These are phyloP conservation scores for Neodiprion lecontei DNA, from an alignment of 1,140 invertebrate species.

Conservation along the genomic window DNA sequence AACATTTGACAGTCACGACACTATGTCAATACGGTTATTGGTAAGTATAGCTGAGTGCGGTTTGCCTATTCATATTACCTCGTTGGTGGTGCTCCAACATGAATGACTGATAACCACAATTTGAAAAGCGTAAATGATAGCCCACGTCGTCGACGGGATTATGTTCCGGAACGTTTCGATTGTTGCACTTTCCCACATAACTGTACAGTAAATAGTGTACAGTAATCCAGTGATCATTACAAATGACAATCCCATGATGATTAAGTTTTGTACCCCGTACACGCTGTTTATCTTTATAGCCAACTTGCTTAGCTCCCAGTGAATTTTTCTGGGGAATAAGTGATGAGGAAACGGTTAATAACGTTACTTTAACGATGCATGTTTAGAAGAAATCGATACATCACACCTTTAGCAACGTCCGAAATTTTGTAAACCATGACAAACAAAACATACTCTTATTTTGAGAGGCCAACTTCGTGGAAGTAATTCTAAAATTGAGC, in stretches of 20 bases:
- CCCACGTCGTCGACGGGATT: constrained; percentile 13
- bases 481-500: too few species aligned
- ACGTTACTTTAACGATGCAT: background rate
- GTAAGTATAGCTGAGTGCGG: too few species aligned
- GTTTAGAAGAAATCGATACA: background rate
- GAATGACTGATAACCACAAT: constrained; percentile 26
- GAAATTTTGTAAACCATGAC: background rate
- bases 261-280: constrained; percentile 36
- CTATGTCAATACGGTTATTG: too few species aligned
- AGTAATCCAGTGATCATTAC: constrained; percentile 32
- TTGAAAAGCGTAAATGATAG: constrained; percentile 21
- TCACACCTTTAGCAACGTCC: background rate
- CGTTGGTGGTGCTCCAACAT: constrained; percentile 25
- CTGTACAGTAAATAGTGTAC: constrained; percentile 30
- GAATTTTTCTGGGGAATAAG: constrained; percentile 35
- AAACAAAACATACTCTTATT: background rate
- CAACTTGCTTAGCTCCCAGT: constrained; percentile 37
- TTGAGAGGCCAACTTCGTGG: too few species aligned
- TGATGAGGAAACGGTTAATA: background rate
- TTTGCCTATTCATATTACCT: constrained; percentile 18
- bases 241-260: constrained; percentile 32
- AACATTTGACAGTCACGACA: too few species aligned
- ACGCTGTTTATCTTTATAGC: constrained; percentile 29
- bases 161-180: background rate
- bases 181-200: background rate